Evolutionary conservation across 1,140 invertebrate genomes (phyloP).

Genomic region (Drosophila melanogaster): DNA sequence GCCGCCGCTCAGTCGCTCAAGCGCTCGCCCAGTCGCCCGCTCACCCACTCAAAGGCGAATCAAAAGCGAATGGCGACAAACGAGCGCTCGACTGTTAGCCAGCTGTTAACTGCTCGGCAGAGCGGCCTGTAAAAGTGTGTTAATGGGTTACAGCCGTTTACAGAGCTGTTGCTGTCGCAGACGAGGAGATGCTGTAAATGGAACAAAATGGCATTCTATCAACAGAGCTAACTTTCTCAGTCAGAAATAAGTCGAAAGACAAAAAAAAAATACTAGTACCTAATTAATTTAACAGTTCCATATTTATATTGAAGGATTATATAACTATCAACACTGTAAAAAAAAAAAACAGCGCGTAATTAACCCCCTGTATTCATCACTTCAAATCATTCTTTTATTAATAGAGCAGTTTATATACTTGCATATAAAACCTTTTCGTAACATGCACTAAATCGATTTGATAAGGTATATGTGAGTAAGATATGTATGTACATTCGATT

Average conservation of each 20-base stretch:
- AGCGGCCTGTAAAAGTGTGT: constrained; percentile 57
- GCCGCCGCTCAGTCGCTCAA: constrained; percentile 38
- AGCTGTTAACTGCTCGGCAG: constrained; percentile 34
- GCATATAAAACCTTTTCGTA: background rate
- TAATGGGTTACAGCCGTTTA: constrained; percentile 55
- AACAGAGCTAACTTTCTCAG: background rate
- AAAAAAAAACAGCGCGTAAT: too few species aligned
- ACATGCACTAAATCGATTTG: background rate
- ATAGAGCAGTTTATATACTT: too few species aligned
- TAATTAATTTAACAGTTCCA: too few species aligned
- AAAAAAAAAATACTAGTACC: too few species aligned
- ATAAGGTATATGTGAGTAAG: background rate
- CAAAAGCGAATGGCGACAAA: background rate
- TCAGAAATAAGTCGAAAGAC: background rate
- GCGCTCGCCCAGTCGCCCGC: constrained; percentile 24
- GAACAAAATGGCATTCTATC: background rate
- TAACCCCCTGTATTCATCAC: too few species aligned
- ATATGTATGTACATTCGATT: background rate
- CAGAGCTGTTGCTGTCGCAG: constrained; percentile 24
- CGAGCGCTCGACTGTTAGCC: constrained; percentile 34
- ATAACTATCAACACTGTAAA: too few species aligned
- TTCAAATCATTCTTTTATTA: too few species aligned
- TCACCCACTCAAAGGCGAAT: constrained; percentile 10
- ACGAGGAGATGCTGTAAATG: background rate
- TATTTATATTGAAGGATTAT: too few species aligned